Percentiles rank a stretch among this genome's conserved stretches.
Conservation (phyloP, 1,140 invertebrate species). For the Drosophila rufa region DNA sequence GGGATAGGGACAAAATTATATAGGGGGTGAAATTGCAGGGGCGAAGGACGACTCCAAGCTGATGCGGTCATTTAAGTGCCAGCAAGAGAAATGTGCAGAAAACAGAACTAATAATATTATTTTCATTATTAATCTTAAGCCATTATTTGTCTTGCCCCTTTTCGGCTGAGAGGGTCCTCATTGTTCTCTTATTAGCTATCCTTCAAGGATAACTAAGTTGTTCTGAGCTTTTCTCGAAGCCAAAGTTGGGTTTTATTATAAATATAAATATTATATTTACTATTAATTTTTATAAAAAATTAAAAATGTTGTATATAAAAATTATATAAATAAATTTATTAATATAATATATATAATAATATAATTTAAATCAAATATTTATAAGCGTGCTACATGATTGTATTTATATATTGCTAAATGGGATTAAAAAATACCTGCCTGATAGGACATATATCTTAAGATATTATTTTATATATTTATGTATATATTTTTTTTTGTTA, state of each 20-base stretch:
- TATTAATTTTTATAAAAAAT: background rate
- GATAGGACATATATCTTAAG: no score
- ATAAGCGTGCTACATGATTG: no score
- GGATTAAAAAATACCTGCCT: no score
- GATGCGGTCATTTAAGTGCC: conserved; percentile 51
- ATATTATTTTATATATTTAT: background rate
- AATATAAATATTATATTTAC: background rate
- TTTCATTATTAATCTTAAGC: conserved; percentile 45
- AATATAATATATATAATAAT: no score
- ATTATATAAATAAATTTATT: background rate
- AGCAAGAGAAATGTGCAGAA: conserved; percentile 47
- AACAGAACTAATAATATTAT: conserved; percentile 43
- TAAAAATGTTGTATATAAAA: background rate
- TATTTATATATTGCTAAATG: no score
- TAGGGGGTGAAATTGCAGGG: conserved; percentile 20
- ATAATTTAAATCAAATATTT: no score
- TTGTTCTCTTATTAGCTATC: background rate
- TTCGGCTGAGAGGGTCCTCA: background rate
- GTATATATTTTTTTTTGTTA: background rate
- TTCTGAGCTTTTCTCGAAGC: background rate
- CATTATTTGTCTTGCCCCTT: conserved; percentile 24
- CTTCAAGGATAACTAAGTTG: background rate
- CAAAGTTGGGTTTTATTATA: background rate
- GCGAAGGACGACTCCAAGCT: conserved; percentile 29
- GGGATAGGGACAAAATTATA: conserved; percentile 4